Evolutionary conservation across 2,888 invertebrate genomes (phyloP).

Genomic region (Lysandra coridon): DNA sequence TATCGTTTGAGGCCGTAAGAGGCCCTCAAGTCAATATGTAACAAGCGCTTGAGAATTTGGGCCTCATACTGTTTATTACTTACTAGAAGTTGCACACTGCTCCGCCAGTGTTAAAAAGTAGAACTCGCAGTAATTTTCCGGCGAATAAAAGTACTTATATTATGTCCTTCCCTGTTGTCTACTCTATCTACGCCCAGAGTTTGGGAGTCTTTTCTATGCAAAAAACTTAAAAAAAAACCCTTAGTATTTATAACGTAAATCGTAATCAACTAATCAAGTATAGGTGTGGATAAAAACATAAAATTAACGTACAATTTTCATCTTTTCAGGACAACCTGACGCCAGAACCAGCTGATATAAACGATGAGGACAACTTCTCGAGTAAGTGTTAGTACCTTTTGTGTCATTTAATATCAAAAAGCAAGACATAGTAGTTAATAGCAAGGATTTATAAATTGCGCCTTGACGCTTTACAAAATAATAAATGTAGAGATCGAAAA

Average conservation of each 20-base stretch:
- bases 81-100: background rate
- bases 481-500: background rate
- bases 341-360: conserved; percentile 84
- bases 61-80: background rate
- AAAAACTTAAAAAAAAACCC: too few relatives aligned
- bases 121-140: too few relatives aligned
- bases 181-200: too few relatives aligned
- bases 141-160: too few relatives aligned
- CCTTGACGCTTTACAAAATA: background rate
- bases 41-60: background rate
- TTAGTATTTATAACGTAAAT: too few relatives aligned
- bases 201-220: too few relatives aligned
- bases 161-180: too few relatives aligned
- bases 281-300: background rate
- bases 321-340: conserved; percentile 87
- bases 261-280: too few relatives aligned
- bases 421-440: conserved; percentile 14
- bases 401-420: background rate
- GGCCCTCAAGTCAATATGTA: background rate
- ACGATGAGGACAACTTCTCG: conserved; percentile 85
- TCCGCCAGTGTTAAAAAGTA: too few relatives aligned
- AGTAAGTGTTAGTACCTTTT: conserved; percentile 72
- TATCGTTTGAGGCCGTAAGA: background rate
- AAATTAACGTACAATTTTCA: conserved; percentile 38
- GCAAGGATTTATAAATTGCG: background rate